A percentile compares a stretch with the other conserved stretches of the same genome.
Evolutionary conservation across 2,888 invertebrate genomes (phyloP).

Genomic region (Stenurella melanura): DNA sequence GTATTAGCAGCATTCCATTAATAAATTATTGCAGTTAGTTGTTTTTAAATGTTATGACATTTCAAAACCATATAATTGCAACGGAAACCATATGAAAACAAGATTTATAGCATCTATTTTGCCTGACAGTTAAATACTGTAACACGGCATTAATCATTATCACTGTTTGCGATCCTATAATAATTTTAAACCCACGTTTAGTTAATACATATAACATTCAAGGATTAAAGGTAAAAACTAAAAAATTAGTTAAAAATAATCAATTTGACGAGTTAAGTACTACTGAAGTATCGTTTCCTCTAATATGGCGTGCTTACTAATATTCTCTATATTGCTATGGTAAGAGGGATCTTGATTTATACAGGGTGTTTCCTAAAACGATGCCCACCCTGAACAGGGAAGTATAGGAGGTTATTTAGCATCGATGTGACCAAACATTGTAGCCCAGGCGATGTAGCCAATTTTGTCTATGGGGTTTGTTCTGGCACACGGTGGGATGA

Average conservation of each 20-base stretch:
- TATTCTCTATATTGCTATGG: background rate
- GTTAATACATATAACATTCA: conserved; percentile 23
- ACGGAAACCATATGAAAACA: conserved; percentile 30
- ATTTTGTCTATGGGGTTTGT: too few relatives aligned
- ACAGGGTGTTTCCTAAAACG: too few relatives aligned
- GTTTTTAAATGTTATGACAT: conserved; percentile 41
- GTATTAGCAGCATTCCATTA: conserved; percentile 35
- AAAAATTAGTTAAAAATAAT: conserved; percentile 9
- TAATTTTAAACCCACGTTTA: conserved; percentile 32
- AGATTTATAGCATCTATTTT: conserved; percentile 38
- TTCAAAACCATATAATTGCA: conserved; percentile 38
- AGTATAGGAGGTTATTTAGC: too few relatives aligned
- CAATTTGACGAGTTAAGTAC: conserved; percentile 4
- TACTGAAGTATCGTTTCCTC: background rate
- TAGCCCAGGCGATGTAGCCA: too few relatives aligned
- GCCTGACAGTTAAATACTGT: conserved; percentile 33
- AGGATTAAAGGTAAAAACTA: conserved; percentile 15
- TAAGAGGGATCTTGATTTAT: too few relatives aligned
- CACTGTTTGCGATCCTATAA: conserved; percentile 21
- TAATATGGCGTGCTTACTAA: background rate
- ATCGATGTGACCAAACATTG: too few relatives aligned
- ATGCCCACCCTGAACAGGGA: too few relatives aligned
- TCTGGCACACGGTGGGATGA: too few relatives aligned
- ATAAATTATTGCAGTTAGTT: conserved; percentile 44
- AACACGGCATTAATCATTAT: conserved; percentile 36